Evolutionary conservation across 1,140 invertebrate genomes (phyloP).

Genomic region (Pinna nobilis): DNA sequence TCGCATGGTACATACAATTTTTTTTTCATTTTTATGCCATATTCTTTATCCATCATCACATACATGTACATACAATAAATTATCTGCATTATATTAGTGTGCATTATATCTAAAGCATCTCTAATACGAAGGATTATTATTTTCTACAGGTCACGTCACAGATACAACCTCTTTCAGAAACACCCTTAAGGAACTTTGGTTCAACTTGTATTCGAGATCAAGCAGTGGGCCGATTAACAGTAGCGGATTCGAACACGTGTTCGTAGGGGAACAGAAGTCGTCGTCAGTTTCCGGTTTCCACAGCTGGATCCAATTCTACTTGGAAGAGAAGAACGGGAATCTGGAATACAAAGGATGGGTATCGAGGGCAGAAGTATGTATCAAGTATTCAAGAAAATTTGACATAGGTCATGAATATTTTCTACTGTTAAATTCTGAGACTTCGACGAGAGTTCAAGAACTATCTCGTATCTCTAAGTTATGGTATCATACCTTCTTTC

Average conservation of each 20-base stretch:
- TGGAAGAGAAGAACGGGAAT: constrained; percentile 44
- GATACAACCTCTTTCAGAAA: constrained; percentile 42
- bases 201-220: constrained; percentile 59
- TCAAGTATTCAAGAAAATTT: too few species aligned
- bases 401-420: too few species aligned
- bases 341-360: constrained; percentile 58
- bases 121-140: neutral
- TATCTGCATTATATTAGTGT: too few species aligned
- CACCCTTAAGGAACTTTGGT: constrained; percentile 60
- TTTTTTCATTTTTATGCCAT: too few species aligned
- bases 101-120: neutral
- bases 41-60: too few species aligned
- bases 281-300: constrained; percentile 52
- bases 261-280: constrained; percentile 52
- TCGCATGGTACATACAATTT: too few species aligned
- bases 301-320: constrained; percentile 59
- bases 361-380: constrained; percentile 32
- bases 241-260: constrained; percentile 61
- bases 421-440: too few species aligned
- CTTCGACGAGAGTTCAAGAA: too few species aligned
- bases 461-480: too few species aligned
- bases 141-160: constrained; percentile 27
- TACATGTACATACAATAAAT: too few species aligned
- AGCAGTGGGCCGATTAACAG: constrained; percentile 24
- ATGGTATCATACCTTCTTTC: too few species aligned